A percentile compares a stretch with the other conserved stretches of the same genome.
These are phyloP conservation scores for Micronycteris hirsuta DNA, from an alignment of 2,113 vertebrate species.

Conservation along the genomic window DNA sequence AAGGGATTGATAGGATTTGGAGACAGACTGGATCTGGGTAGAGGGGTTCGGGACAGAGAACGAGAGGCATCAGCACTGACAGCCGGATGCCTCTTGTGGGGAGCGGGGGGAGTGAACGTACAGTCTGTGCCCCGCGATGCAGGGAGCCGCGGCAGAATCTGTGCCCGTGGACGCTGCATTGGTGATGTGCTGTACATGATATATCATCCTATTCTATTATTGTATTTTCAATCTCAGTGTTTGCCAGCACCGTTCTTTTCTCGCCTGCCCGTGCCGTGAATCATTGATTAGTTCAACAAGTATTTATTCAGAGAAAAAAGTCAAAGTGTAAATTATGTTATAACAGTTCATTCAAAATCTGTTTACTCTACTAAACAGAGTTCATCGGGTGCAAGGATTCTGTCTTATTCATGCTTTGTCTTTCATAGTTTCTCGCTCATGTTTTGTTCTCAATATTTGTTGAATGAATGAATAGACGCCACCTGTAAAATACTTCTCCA, in stretches of 20 bases:
- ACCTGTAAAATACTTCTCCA: background rate
- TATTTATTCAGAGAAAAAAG: background rate
- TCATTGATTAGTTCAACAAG: background rate
- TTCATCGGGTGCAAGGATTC: background rate
- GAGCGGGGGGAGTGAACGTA: background rate
- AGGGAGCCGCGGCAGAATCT: background rate
- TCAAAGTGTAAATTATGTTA: background rate
- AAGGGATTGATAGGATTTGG: background rate
- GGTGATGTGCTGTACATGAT: background rate
- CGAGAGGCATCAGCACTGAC: background rate
- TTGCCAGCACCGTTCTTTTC: background rate
- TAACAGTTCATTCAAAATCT: background rate
- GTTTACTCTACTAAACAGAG: background rate
- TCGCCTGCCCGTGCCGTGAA: background rate
- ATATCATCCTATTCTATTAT: background rate
- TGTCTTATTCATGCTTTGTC: background rate
- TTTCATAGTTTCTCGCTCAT: background rate
- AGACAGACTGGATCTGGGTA: background rate
- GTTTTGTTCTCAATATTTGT: background rate
- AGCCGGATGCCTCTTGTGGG: background rate
- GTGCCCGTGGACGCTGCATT: background rate
- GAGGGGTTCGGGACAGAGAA: background rate
- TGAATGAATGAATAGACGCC: background rate
- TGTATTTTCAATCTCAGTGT: background rate
- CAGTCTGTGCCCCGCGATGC: accelerated